Base-by-base conservation (phyloP, 2,888 invertebrate species). In the Leptopterna dolabrata region DNA sequence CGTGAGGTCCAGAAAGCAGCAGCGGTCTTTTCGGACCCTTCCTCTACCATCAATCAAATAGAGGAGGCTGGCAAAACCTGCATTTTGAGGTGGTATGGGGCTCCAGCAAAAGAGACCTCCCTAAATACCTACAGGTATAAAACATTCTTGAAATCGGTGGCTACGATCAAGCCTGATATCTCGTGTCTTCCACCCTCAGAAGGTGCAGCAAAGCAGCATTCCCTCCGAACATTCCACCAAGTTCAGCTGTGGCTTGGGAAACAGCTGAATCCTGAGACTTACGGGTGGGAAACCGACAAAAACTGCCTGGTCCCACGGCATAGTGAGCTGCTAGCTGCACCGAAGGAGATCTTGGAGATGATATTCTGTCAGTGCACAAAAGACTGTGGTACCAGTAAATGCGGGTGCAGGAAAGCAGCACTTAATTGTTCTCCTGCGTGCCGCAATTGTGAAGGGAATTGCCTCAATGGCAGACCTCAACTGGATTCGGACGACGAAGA, bases 211-310 rank as follows among this genome's bases (percentile, higher is more conserved):
- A 85, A 87, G 76, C 88, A 88, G 55, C 81, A 86, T 80, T 63
- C 71, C 70, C 73, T 86, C 24, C 70, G 76, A 82, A 82, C 80
- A 63, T 88, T 76, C 78, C 70, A 87, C 43, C 84, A 87, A 73
- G 88, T 88, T 55, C 87, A 88, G 73, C 87, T 87, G 83, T 87
- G 84, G 83, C 24, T 88, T 51, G 83, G 88, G 82, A 83, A 84
- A 70, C 36, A 86, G 14, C 86, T 88, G 30, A 85, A 78, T 76
- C 86, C 88, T 87, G 80, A 86, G 41, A 76, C 47, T 30, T 88
- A 70, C 36, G 86, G 86, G 29, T 88, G 88, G 80, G 73, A 86
- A 70, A 70, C 43, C 45, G 47, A 80, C 29, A 81, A 81, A 29
- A 82, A 87, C 30, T 41, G 29, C 55, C 43, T 87, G 16, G 47